A percentile compares a stretch with the other conserved stretches of the same genome.
phyloP scores from a whole-genome alignment of 2,888 invertebrate genomes.

The Gryllus longicercus region DNA sequence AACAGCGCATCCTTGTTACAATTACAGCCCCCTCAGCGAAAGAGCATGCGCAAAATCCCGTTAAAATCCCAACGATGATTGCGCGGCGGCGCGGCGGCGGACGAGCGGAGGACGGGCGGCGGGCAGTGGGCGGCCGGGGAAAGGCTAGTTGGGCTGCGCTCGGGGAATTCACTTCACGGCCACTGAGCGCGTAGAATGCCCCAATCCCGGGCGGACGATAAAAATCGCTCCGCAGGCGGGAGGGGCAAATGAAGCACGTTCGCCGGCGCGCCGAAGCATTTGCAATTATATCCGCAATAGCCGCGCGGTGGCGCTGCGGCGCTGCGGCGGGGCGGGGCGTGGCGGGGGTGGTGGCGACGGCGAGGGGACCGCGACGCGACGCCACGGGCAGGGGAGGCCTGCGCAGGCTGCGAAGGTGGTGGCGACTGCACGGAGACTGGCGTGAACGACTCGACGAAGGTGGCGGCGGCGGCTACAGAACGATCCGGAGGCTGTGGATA shows the following conservation, averaged over 20 bases:
- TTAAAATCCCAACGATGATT: slow-evolving; percentile 11
- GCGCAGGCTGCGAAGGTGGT: too few species aligned
- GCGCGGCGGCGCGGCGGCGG: background rate
- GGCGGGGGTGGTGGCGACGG: background rate
- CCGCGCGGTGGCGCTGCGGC: background rate
- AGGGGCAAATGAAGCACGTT: slow-evolving; percentile 12
- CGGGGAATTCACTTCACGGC: slow-evolving; percentile 3
- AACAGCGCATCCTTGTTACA: background rate
- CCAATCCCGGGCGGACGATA: slow-evolving; percentile 11
- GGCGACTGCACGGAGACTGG: too few species aligned
- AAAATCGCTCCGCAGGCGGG: background rate
- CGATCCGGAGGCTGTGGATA: too few species aligned
- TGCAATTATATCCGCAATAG: slow-evolving; percentile 17
- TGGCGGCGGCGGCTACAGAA: too few species aligned
- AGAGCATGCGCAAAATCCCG: background rate
- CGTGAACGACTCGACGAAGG: too few species aligned
- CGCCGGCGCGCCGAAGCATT: background rate
- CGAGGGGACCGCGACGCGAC: background rate
- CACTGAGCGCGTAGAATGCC: background rate
- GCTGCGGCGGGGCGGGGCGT: background rate
- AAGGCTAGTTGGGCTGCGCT: background rate
- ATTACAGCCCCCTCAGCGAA: slow-evolving; percentile 5
- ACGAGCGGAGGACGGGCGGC: background rate
- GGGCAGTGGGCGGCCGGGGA: background rate
- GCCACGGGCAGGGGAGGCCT: background rate